Evolutionary conservation across 2,888 invertebrate genomes (phyloP), one percentile per base, ranked within the genome.

Genomic region (Anoplius nigerrimus): DNA sequence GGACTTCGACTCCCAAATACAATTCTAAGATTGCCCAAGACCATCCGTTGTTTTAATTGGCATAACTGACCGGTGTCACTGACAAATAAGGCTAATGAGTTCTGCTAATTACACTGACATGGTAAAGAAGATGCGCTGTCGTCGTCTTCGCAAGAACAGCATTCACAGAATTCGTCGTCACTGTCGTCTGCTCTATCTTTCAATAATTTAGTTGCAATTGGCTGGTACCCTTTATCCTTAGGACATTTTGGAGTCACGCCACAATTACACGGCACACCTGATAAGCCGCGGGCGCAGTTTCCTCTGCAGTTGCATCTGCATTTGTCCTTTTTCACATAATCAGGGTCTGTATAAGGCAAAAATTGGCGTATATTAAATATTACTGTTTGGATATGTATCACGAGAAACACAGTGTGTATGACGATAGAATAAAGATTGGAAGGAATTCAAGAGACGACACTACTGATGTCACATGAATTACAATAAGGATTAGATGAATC

Each of bases 111-210:
- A 21, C 11, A 68, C 43, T 18, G 59, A 20, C 72, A 34, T 13
- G 34, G 11, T 24, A 24, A 24, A 2, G 24, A 24, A 24, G 24
- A 2, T 24, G 24, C 67, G 24, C 54, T 72, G 11, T 63, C 52
- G n/a, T 72, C 76, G 18, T 63, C 75, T 34, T 76, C 76, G 18
- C 85, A 85, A 15, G 78, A 72, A 27, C 82, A 82, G 54, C 84
- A 85, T 22, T 84, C 84, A 59, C 79, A 80, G 59, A 78, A 84
- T 45, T 85, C 84, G 2, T 84, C 83, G 1, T 82, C 82, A 27
- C 74, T 82, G n/a, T 66, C 72, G 24, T 34, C 34, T 34, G 8
- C 6, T 13, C 11, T 34, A 6, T 34, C 8, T 13, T 34, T 34
- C 15, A 18, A 53, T 24, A n/a, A 8, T 51, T 27, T 54, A 16